Base-by-base conservation (phyloP, 92 coral and sea anemone species). In the Palythoa caribaeorum region DNA sequence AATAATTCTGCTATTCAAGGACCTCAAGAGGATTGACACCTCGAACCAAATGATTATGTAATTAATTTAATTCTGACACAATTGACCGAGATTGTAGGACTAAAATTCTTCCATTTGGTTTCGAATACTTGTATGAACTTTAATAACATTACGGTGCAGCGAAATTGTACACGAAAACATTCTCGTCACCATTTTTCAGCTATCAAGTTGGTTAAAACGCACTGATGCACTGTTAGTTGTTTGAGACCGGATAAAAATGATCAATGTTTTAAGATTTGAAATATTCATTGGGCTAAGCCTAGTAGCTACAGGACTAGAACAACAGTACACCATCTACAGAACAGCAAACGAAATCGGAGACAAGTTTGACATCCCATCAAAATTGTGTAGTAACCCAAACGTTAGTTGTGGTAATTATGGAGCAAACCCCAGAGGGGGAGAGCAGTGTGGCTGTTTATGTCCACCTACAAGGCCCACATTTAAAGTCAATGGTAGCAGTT, bases 381-480 rank as follows among this genome's bases (percentile, higher is more conserved):
- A 17, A 6, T 17, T 70, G 39, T 80, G 85, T 4, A 10, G 17
- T 5, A 63, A 1, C n/a, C 13, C 48, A 39, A 80, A 80, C 38
- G n/a, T 73, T 11, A 11, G 2, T 8, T 81, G 86, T 47, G 13
- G 40, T 57, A 59, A 13, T 14, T 65, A 66, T 69, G 86, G 86
- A 1, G 86, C 73, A 53, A 48, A 5, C 5, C 38, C 37, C 37
- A 7, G 73, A 44, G 40, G 9, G 3, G 38, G n/a, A 9, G 44
- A 66, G 12, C 73, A 20, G 0, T 81, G 86, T 68, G 76, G 11
- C 2, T 81, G 86, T 12, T 9, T 3, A 4, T 81, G 86, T 63
- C 86, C 86, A 1, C 20, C 62, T 6, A 68, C 47, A 40, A 81
- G 11, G 48, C 75, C 86, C 35, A 81, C 86, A 10, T 81, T 81